These are phyloP conservation scores for Branchipolynoe longqiensis DNA, from an alignment of 2,888 invertebrate genomes.

Conservation along the genomic window DNA sequence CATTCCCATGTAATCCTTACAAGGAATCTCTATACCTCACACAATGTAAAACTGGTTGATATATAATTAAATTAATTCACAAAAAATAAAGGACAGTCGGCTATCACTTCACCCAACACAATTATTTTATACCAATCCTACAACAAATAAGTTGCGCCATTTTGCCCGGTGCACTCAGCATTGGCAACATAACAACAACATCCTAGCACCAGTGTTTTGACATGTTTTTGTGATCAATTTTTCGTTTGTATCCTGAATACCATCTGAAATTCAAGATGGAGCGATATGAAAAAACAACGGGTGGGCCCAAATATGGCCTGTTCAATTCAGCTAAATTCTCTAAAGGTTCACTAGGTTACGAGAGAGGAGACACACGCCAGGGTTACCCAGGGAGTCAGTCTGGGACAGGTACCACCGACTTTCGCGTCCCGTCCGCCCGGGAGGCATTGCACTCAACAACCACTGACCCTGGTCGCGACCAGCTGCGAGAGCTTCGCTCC, in stretches of 20 bases:
- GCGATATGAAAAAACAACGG: neutral
- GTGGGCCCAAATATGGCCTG: neutral
- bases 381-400: neutral
- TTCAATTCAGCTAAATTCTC: neutral
- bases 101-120: no score
- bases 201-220: neutral
- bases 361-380: neutral
- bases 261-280: neutral
- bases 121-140: neutral
- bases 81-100: no score
- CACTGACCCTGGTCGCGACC: slow-evolving; percentile 38
- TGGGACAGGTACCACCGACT: neutral
- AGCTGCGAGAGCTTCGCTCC: slow-evolving; percentile 9
- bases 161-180: slow-evolving; percentile 15
- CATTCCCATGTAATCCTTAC: no score
- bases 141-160: neutral
- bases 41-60: no score
- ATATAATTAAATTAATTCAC: no score
- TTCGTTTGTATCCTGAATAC: neutral
- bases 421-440: neutral
- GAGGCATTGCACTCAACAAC: neutral
- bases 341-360: slow-evolving; percentile 3
- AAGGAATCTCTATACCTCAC: no score
- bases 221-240: slow-evolving; percentile 7
- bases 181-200: slow-evolving; percentile 51